A percentile compares a stretch with the other conserved stretches of the same genome.
These are phyloP conservation scores for Nudaria mundana DNA, from an alignment of 2,888 invertebrate species.

Conservation along the genomic window DNA sequence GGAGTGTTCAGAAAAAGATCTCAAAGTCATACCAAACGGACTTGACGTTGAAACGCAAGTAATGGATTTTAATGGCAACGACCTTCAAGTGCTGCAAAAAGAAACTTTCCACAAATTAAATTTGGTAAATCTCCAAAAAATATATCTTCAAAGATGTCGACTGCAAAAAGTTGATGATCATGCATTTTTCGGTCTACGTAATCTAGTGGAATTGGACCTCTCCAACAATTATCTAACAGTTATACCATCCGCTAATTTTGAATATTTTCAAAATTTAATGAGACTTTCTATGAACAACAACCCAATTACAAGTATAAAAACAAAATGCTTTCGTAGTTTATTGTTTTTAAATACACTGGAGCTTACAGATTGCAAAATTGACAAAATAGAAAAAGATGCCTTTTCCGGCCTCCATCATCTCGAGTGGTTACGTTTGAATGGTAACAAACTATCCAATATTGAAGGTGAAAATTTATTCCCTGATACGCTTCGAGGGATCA, in stretches of 20 bases:
- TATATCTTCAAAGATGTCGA: constrained; percentile 89
- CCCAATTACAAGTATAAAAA: constrained; percentile 87
- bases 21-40: constrained; percentile 88
- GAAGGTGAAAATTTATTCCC: constrained; percentile 87
- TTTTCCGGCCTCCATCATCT: constrained; percentile 90
- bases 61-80: constrained; percentile 91
- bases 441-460: constrained; percentile 88
- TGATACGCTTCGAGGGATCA: constrained; percentile 88
- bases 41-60: constrained; percentile 94
- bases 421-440: constrained; percentile 92
- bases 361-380: constrained; percentile 90
- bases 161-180: constrained; percentile 89
- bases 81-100: constrained; percentile 87
- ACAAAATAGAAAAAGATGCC: constrained; percentile 88
- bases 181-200: constrained; percentile 91
- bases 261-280: constrained; percentile 90
- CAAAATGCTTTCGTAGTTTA: constrained; percentile 87
- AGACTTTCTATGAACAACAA: constrained; percentile 90
- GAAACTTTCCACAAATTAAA: constrained; percentile 90
- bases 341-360: constrained; percentile 90
- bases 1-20: constrained; percentile 90
- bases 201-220: constrained; percentile 93
- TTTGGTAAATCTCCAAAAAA: constrained; percentile 92
- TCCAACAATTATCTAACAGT: constrained; percentile 89
- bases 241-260: constrained; percentile 89